Evolutionary conservation across 2,113 vertebrate genomes (phyloP), one percentile per base, ranked within the genome.

Genomic region (Phasianus colchicus): DNA sequence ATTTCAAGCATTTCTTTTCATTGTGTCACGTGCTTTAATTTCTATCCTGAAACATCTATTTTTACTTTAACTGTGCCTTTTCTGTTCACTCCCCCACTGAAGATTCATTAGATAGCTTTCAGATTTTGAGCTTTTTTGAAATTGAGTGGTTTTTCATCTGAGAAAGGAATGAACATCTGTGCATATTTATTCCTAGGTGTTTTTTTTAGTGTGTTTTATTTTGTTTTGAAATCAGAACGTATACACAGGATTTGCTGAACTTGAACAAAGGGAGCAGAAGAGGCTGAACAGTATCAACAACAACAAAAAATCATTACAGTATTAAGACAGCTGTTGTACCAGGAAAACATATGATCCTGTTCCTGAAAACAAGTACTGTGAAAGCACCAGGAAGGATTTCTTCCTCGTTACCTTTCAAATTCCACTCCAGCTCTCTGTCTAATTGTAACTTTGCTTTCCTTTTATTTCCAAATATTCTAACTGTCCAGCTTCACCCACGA

Each of bases 21-120:
- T 13, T 71, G 25, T 75, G 47, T 88, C 66, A 75, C 0, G 1
- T 27, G 21, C 67, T 95, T 90, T 82, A 88, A n/a, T 67, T 91
- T 79, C 74, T 79, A 8, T n/a, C 45, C 60, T 67, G 47, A 92
- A 94, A 88, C 19, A 64, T 48, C 67, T 79, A 79, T 86, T 90
- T 75, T 85, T 76, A 66, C 58, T 79, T 85, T 57, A 30, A 38
- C 64, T 87, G 52, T 67, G 84, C n/a, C 22, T 90, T 79, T 94
- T 83, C 38, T 75, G 10, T 67, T 75, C 30, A 13, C 43, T 89
- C 67, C n/a, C 17, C 85, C n/a, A n/a, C 9, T 58, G n/a, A 79
- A 16, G 21, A 13, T 90, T 66, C 64, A 45, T 78, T 60, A 74
- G 30, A 50, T 70, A 71, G 40, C 58, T 70, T 88, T 78, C 61